These are phyloP conservation scores for Eudyptes chrysolophus DNA, from an alignment of 2,113 vertebrate species.

Conservation along the genomic window DNA sequence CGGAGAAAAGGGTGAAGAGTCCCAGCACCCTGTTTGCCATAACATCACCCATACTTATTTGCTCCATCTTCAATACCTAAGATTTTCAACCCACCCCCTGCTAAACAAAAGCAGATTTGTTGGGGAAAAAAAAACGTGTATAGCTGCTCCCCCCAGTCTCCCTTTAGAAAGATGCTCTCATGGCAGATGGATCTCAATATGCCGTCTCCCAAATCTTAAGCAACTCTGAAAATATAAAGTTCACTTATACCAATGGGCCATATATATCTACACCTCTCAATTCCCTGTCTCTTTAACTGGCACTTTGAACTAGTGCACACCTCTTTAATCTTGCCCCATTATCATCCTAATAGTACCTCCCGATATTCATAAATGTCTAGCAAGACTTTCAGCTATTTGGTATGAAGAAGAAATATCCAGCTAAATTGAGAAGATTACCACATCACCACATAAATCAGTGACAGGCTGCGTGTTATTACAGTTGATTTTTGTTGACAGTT, in stretches of 20 bases:
- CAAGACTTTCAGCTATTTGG: conserved; percentile 82
- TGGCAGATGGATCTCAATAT: conserved; percentile 74
- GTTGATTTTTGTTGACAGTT: conserved; percentile 90
- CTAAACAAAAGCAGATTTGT: conserved; percentile 66
- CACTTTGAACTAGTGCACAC: conserved; percentile 77
- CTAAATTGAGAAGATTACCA: conserved; percentile 88
- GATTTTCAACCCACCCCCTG: background rate
- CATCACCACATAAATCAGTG: conserved; percentile 86
- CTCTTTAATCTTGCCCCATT: conserved; percentile 82
- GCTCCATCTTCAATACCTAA: background rate
- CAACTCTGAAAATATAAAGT: conserved; percentile 67
- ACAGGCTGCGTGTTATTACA: conserved; percentile 83
- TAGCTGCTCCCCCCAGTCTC: conserved; percentile 40
- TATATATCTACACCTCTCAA: conserved; percentile 5
- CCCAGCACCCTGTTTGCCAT: background rate
- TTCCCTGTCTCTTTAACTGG: conserved; percentile 74
- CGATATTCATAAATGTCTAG: conserved; percentile 82
- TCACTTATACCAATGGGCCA: conserved; percentile 40
- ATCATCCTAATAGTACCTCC: conserved; percentile 83
- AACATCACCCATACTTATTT: background rate
- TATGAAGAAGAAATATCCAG: conserved; percentile 78
- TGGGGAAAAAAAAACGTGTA: background rate
- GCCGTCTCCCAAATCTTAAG: conserved; percentile 66
- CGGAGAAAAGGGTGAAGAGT: background rate
- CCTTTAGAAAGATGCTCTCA: conserved; percentile 55